Percentiles rank a stretch among this genome's conserved stretches.
These are phyloP conservation scores for Tetrax tetrax DNA, from an alignment of 2,113 vertebrate species.

Conservation along the genomic window DNA sequence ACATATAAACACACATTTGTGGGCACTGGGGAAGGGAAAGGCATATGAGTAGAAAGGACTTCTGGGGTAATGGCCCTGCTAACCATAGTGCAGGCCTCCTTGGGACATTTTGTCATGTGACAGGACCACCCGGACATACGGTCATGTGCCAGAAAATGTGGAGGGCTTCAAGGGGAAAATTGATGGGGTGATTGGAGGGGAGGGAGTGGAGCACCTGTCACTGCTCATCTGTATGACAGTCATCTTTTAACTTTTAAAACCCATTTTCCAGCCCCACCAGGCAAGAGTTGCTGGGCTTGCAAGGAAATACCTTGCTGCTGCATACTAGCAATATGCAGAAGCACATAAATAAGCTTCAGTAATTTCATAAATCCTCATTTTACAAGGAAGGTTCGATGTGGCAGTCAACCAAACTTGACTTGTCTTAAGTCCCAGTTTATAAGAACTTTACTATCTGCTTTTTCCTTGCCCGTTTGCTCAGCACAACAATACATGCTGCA, in stretches of 20 bases:
- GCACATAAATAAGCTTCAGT: neutral
- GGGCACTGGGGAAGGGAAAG: neutral
- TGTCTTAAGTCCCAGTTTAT: neutral
- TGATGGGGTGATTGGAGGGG: rapidly evolving
- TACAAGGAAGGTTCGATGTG: neutral
- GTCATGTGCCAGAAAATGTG: neutral
- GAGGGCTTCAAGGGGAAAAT: neutral
- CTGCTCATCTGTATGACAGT: neutral
- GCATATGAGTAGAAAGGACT: neutral
- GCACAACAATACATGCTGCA: neutral
- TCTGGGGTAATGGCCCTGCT: neutral
- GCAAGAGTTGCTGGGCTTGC: neutral
- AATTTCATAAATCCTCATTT: neutral
- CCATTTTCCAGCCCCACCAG: neutral
- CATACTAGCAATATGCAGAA: neutral
- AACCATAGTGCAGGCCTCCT: neutral
- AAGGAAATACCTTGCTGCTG: neutral
- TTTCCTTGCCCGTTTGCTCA: neutral
- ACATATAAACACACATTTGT: neutral
- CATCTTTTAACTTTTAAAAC: neutral
- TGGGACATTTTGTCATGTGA: neutral
- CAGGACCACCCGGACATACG: neutral
- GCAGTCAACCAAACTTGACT: neutral
- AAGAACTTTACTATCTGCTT: neutral
- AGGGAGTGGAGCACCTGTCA: neutral